Conservation (phyloP, 2,888 invertebrate genomes). For the Zeuzera pyrina region DNA sequence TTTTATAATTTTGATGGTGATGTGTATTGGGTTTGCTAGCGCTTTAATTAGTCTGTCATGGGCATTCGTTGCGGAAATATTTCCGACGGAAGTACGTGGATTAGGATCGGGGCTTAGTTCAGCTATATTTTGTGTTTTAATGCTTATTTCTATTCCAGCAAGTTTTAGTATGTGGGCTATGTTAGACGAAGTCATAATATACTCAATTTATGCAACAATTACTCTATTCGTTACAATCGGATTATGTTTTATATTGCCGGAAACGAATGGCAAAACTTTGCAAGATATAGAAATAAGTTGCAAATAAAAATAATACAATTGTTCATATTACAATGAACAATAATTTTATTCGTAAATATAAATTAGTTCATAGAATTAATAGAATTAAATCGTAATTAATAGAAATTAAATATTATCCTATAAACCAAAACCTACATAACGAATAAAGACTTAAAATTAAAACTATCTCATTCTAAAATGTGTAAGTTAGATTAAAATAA, state of each 20-base stretch:
- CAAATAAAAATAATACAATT: conserved; percentile 19
- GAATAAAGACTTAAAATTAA: too few species aligned
- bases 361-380: too few species aligned
- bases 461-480: too few species aligned
- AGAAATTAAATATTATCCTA: too few species aligned
- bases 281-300: conserved; percentile 73
- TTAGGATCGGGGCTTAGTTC: conserved; percentile 35
- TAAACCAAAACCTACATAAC: too few species aligned
- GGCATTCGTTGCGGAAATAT: conserved; percentile 39
- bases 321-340: too few species aligned
- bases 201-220: conserved; percentile 23
- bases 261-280: conserved; percentile 75
- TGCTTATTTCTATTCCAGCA: conserved; percentile 34
- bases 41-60: conserved; percentile 27
- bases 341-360: too few species aligned
- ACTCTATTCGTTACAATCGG: conserved; percentile 22
- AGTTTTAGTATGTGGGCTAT: conserved; percentile 27
- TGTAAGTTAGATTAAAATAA: too few species aligned
- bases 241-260: conserved; percentile 32
- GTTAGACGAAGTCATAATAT: conserved; percentile 29
- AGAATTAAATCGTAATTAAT: too few species aligned
- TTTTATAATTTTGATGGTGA: conserved; percentile 24
- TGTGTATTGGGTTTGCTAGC: conserved; percentile 28
- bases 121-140: conserved; percentile 26
- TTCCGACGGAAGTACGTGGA: conserved; percentile 34